Base-by-base conservation (phyloP, 2,797 vertebrate genomes). In the Ptychadena robeensis region DNA sequence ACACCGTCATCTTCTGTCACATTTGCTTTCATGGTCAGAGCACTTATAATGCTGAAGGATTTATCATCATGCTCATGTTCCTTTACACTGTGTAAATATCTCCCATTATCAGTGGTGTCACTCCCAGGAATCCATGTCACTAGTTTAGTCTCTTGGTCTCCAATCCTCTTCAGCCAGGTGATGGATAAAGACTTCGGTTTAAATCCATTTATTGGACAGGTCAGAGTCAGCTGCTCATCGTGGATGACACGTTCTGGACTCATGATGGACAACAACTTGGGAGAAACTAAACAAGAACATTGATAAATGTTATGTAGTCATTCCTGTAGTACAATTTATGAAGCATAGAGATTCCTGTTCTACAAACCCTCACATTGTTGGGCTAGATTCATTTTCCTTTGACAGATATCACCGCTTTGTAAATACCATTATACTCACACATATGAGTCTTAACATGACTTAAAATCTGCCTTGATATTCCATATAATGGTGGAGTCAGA, bases 141-240 rank as follows among this genome's bases (percentile, higher is more conserved):
- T 1, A 86, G 14, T 66, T 85, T 64, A 11, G 59, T 59, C 48
- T 65, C 35, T 2, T 8, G 22, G 12, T 53, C 7, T 35, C 0
- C 2, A 5, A 63, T 14, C 8, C 1, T 31, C 69, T 37, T 84
- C 40, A 79, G 38, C 86, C 86, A 86, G 3, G 12, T 82, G 18
- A 86, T 67, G 2, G 2, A 6, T 22, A 85, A 44, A n/a, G 70
- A 37, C 22, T 18, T 69, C 14, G 86, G 86, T 28, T 79, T 86
- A 34, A 86, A 86, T 9, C 82, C 82, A 66, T 6, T 79, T 7
- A 86, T 76, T 2, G 64, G 25, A 70, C 86, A 86, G 27, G 59
- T 37, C 70, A 86, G 77, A 2, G 82, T 68, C 30, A 57, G 38
- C 32, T 9, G 27, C n/a, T 85, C 80, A 3, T 63, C 63, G 25